Evolutionary conservation across 2,113 vertebrate genomes (phyloP).

Genomic region (Anser cygnoides): DNA sequence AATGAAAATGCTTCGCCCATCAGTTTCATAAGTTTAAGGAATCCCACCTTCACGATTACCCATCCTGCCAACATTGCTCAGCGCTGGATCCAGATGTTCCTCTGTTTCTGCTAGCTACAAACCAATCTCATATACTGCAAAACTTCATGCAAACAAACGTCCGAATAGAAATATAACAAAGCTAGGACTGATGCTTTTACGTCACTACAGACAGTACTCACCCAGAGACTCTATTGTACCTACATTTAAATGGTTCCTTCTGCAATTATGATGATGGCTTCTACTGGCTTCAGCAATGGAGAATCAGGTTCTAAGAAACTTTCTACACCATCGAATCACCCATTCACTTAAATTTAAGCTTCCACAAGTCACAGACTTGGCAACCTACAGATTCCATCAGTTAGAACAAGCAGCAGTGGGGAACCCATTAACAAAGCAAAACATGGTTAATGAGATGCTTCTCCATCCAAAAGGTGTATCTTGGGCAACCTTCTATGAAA

Average conservation of each 20-base stretch:
- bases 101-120: neutral
- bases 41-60: neutral
- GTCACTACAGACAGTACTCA: neutral
- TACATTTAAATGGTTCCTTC: neutral
- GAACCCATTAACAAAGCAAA: neutral
- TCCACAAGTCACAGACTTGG: neutral
- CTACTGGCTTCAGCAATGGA: neutral
- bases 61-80: neutral
- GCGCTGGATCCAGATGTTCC: neutral
- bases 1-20: neutral
- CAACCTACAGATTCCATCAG: neutral
- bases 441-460: neutral
- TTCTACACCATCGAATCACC: neutral
- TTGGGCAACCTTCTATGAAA: neutral
- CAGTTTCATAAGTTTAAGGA: neutral
- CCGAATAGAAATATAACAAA: neutral
- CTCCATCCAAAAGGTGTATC: neutral
- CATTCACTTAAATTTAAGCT: neutral
- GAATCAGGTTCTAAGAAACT: neutral
- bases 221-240: neutral
- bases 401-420: neutral
- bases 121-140: neutral
- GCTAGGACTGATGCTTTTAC: neutral
- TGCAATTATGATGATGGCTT: neutral
- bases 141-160: neutral